Evolutionary conservation across 2,888 invertebrate species (phyloP).

Genomic region (Portevinia maculata): DNA sequence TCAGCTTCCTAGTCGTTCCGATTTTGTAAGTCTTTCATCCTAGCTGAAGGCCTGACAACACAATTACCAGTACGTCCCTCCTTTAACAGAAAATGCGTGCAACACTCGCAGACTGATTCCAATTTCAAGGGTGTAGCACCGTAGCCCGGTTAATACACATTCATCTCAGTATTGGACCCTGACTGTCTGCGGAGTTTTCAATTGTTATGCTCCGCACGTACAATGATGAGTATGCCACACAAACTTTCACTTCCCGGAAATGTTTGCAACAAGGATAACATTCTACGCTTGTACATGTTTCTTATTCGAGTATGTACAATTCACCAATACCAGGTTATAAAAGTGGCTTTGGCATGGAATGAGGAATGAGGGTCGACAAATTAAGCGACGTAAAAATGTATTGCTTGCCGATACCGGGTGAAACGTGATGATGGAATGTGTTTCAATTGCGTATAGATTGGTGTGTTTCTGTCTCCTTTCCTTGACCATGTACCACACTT

Average conservation of each 20-base stretch:
- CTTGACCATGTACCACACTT: conserved; percentile 25
- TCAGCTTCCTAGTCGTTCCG: too few relatives aligned
- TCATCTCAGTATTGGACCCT: conserved; percentile 25
- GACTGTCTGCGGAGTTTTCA: conserved; percentile 28
- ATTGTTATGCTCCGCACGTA: conserved; percentile 65
- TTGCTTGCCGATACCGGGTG: conserved; percentile 4
- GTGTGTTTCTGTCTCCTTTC: not conserved
- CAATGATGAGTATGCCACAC: conserved; percentile 16
- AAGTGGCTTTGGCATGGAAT: conserved; percentile 38
- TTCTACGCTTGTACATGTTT: conserved; percentile 15
- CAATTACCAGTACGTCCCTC: conserved; percentile 51
- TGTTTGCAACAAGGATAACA: conserved; percentile 39
- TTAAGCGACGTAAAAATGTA: too few relatives aligned
- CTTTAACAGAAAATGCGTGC: conserved; percentile 49
- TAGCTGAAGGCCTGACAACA: conserved; percentile 18
- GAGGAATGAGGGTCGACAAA: conserved; percentile 37
- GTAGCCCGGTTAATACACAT: conserved; percentile 1
- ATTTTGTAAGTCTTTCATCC: not conserved
- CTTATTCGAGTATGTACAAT: too few relatives aligned
- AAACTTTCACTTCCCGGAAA: conserved; percentile 68
- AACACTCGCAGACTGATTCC: conserved; percentile 58
- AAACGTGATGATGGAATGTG: conserved; percentile 58
- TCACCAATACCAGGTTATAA: conserved; percentile 8
- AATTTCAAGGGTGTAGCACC: conserved; percentile 48
- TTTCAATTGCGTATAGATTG: conserved; percentile 47